These are phyloP conservation scores for Perizoma flavofasciatum DNA, from an alignment of 2,888 invertebrate species.

Conservation along the genomic window DNA sequence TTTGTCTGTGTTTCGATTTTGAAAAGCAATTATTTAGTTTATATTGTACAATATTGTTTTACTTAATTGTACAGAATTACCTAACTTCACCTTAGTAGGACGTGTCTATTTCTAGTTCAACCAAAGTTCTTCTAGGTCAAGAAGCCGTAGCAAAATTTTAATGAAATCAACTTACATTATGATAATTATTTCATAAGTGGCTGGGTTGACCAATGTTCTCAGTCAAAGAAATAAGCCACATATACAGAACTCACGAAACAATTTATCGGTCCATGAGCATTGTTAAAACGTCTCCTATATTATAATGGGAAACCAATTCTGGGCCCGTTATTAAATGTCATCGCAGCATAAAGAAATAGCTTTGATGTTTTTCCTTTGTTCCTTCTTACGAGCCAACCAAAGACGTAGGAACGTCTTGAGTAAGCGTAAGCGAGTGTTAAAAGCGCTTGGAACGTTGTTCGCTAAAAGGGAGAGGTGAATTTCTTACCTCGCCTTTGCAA, in stretches of 20 bases:
- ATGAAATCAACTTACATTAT: not conserved
- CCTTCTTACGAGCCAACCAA: conserved; percentile 66
- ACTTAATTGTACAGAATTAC: too few species aligned
- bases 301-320: conserved; percentile 59
- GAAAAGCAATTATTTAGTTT: too few species aligned
- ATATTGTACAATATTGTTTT: too few species aligned
- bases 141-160: too few species aligned
- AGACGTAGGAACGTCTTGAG: conserved; percentile 46
- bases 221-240: conserved; percentile 11
- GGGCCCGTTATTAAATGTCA: conserved; percentile 63
- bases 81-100: conserved; percentile 1
- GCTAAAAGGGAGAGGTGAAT: conserved; percentile 52
- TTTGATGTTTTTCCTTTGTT: conserved; percentile 74
- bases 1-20: too few species aligned
- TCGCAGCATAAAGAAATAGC: conserved; percentile 61
- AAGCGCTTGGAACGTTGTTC: conserved; percentile 50
- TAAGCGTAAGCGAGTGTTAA: conserved; percentile 55
- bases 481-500: conserved; percentile 34
- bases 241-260: conserved; percentile 37
- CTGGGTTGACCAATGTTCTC: conserved; percentile 3
- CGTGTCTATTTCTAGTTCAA: not conserved
- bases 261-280: conserved; percentile 46
- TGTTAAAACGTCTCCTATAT: conserved; percentile 56
- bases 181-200: not conserved
- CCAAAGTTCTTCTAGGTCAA: not conserved